Evolutionary conservation across 2,797 vertebrate species (phyloP).

Genomic region (Poecilia wingei): DNA sequence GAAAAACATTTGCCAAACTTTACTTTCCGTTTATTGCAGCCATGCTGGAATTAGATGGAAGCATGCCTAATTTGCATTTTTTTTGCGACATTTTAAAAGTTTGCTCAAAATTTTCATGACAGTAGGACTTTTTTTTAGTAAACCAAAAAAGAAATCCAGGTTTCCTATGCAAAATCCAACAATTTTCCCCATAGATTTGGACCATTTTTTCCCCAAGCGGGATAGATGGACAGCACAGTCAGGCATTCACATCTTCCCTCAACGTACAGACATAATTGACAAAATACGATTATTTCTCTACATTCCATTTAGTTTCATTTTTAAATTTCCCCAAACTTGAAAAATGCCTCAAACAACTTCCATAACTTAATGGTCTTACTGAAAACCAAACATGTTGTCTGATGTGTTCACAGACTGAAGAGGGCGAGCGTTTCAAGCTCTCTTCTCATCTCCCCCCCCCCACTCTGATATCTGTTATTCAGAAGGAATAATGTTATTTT

Average conservation of each 20-base stretch:
- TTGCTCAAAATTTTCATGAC: no score
- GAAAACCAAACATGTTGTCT: background rate
- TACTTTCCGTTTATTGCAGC: no score
- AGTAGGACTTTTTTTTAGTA: background rate
- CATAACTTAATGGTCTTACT: background rate
- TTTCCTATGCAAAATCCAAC: background rate
- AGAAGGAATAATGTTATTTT: background rate
- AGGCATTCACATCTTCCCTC: background rate
- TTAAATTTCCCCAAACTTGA: background rate
- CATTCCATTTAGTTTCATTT: background rate
- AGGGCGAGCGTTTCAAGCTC: background rate
- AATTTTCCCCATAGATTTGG: background rate
- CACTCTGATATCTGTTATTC: no score
- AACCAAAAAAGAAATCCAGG: background rate
- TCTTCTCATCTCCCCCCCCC: no score
- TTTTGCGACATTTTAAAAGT: no score
- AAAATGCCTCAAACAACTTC: background rate
- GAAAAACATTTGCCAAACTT: no score
- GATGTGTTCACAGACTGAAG: background rate
- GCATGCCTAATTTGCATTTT: no score
- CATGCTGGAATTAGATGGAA: no score
- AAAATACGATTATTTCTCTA: background rate
- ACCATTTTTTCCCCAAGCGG: background rate
- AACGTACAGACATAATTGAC: background rate
- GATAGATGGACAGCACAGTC: background rate